Evolutionary conservation across 2,113 vertebrate genomes (phyloP), one percentile per base, ranked within the genome.

Genomic region (Rattus rattus): DNA sequence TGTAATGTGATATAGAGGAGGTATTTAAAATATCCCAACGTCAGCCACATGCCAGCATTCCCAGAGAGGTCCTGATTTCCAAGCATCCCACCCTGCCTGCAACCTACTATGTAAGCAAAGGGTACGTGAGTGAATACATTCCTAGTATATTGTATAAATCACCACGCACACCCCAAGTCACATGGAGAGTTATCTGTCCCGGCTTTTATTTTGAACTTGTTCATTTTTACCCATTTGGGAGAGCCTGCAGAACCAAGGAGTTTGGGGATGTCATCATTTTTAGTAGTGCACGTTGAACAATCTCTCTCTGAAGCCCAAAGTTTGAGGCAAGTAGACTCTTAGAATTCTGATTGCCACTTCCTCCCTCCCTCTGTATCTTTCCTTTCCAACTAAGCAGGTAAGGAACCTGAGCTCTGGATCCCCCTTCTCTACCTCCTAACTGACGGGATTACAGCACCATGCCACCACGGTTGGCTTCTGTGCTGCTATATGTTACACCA

Each of bases 1-100:
- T 79, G 59, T 79, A 73, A 94, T 22, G 65, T 93, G 90, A 94
- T 83, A 88, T 33, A 56, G 12, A 88, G 22, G 33, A 85, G n/a
- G n/a, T 19, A 83, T 59, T 91, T 91, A 88, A 89, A 63, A 70
- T 81, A 92, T 7, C 56, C 81, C 95, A 85, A 89, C 75, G 19
- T 5, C 16, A 91, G 72, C 47, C n/a, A 83, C 33, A 16, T 3
- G 39, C 2, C 47, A 67, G 47, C 77, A 67, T 90, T 97, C 56
- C 26, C 69, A 80, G 4, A 30, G 47, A 72, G 22, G 56, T 52
- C 12, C n/a, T 96, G n/a, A 63, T 30, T 92, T 84, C 89, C 70
- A 83, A 87, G 39, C 52, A 70, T 14, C 61, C 72, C 56, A 22
- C 67, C 22, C 65, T 52, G 24, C 7, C 20, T 92, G 36, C 84